Base-by-base conservation (phyloP, 2,797 vertebrate species). In the Paedocypris micromegethes region DNA sequence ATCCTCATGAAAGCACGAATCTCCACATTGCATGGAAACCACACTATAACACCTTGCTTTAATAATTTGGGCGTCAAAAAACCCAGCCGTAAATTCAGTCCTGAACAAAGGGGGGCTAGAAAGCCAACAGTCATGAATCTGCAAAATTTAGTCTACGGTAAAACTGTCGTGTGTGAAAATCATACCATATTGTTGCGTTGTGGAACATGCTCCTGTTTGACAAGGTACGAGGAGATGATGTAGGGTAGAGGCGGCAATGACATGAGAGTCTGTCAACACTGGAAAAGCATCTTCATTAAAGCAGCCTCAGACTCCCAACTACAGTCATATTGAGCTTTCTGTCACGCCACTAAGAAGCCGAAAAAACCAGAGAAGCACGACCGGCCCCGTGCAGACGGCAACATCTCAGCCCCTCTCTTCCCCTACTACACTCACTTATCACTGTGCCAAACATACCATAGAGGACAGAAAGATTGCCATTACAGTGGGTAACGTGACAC, bases 261-360 rank as follows among this genome's bases (percentile, higher is more conserved):
- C 63, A 65, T 69, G 71, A 44, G 73, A 73, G 68, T 72, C 77
- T 81, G 76, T 75, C 76, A 82, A 66, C 78, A 66, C 76, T 78
- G 61, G 53, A 68, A 54, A 78, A 67, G 74, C 55, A 54, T 78
- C 77, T 81, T 81, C 68, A 76, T 76, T 67, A 83, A 75, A 62
- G 76, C 66, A 58, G 64, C 72, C 72, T 76, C 56, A 71, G 68
- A 68, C 70, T 72, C 56, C 50, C 61, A 71, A 73, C 75, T 57
- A 78, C 64, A 77, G 80, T 82, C 75, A 78, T 69, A 77, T 79
- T 73, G 72, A 72, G 64, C 78, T 79, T 80, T 70, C 73, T 72
- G 65, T 77, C 64, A 76, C 59, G 63, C 59, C 62, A 5, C 46
- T 40, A 50, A 37, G 47, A 64, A 65, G 47, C 67, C 52, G 52